phyloP scores from a whole-genome alignment of 2,113 vertebrate species.

The Amblyopsis rosae region DNA sequence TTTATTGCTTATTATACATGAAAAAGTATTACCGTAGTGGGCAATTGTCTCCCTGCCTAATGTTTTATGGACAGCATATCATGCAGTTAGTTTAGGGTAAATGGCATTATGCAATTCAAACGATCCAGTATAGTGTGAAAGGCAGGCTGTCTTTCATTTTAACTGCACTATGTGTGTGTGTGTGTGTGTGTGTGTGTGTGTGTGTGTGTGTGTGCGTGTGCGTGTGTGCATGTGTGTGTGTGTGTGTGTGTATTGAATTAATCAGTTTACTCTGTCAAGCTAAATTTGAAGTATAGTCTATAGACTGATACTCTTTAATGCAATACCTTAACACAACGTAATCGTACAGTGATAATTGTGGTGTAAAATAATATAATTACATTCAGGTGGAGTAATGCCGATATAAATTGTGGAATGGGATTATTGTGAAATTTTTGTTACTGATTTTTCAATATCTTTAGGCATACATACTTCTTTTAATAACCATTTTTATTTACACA shows the following conservation, averaged over 20 bases:
- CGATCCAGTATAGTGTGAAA: too few species aligned
- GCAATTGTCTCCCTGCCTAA: background rate
- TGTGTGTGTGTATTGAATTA: conserved; percentile 7
- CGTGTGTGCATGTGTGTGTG: conserved; percentile 10
- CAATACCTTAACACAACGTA: background rate
- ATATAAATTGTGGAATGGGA: background rate
- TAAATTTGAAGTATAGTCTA: conserved; percentile 29
- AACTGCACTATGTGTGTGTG: conserved; percentile 19
- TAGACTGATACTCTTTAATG: conserved; percentile 7
- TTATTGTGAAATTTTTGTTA: background rate
- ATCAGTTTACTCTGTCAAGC: conserved; percentile 34
- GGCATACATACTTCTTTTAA: too few species aligned
- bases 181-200: conserved; percentile 27
- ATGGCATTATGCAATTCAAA: background rate
- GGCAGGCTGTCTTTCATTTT: too few species aligned
- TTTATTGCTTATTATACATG: too few species aligned
- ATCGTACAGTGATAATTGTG: too few species aligned
- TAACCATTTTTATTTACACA: background rate
- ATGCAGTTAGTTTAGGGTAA: background rate
- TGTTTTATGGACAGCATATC: background rate
- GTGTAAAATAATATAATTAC: conserved; percentile 2
- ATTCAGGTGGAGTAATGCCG: background rate
- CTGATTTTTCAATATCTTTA: too few species aligned
- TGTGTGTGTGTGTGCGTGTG: background rate
- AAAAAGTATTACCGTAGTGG: too few species aligned